phyloP scores from a whole-genome alignment of 2,797 vertebrate genomes.

The Ambastaia sidthimunki region DNA sequence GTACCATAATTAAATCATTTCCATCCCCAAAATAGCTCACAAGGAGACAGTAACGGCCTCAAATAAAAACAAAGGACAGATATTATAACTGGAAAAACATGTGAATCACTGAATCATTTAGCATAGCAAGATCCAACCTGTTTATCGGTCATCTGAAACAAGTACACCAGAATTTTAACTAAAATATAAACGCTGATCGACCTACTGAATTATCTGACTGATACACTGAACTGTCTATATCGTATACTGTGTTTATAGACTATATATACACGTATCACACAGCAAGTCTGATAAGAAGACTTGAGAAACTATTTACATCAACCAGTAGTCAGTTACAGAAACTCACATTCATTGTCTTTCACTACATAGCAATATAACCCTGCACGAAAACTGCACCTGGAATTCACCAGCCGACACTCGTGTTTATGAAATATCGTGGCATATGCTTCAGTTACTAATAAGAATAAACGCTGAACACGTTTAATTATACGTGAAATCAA shows the following conservation, averaged over 20 bases:
- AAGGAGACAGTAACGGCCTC: slow-evolving; percentile 42
- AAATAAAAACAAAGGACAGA: slow-evolving; percentile 35
- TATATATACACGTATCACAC: slow-evolving; percentile 49
- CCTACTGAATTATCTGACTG: slow-evolving; percentile 23
- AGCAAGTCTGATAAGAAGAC: slow-evolving; percentile 50
- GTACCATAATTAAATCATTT: slow-evolving; percentile 71
- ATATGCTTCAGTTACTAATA: not conserved
- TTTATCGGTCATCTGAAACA: slow-evolving; percentile 4
- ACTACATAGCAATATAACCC: slow-evolving; percentile 28
- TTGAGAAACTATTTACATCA: slow-evolving; percentile 44
- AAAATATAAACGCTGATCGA: slow-evolving; percentile 28
- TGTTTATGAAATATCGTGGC: not conserved
- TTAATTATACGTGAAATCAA: not conserved
- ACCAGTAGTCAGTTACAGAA: slow-evolving; percentile 43
- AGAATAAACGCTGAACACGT: not conserved
- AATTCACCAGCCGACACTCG: not conserved
- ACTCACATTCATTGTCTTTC: slow-evolving; percentile 54
- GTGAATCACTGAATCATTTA: slow-evolving; percentile 17
- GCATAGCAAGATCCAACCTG: not conserved
- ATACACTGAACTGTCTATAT: slow-evolving; percentile 56
- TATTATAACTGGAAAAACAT: slow-evolving; percentile 5
- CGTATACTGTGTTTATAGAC: slow-evolving; percentile 27
- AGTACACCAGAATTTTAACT: not conserved
- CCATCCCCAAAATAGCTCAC: slow-evolving; percentile 37
- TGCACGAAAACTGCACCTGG: not conserved